phyloP scores from a whole-genome alignment of 2,113 vertebrate species.

The Mugil cephalus region DNA sequence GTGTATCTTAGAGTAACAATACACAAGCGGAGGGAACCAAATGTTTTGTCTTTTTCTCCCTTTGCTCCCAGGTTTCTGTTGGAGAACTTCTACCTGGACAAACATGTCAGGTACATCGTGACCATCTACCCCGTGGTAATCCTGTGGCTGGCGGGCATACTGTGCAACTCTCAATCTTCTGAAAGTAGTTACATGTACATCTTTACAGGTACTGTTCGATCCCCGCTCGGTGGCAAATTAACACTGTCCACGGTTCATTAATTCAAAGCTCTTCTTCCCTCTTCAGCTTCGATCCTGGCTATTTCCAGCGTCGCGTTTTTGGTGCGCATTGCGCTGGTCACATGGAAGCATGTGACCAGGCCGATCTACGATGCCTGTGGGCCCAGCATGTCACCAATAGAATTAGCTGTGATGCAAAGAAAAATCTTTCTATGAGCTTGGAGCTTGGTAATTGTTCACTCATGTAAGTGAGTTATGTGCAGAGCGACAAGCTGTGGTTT shows the following conservation, averaged over 20 bases:
- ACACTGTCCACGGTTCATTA: background rate
- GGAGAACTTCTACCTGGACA: constrained; percentile 83
- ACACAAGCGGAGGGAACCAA: background rate
- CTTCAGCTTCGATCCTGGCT: constrained; percentile 57
- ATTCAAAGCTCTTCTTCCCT: constrained; percentile 2
- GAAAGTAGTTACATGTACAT: constrained; percentile 32
- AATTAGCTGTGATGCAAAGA: constrained; percentile 68
- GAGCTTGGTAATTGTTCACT: too few species aligned
- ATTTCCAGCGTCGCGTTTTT: constrained; percentile 53
- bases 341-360: constrained; percentile 64
- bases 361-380: constrained; percentile 63
- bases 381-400: constrained; percentile 65
- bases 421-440: constrained; percentile 55
- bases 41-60: constrained; percentile 10
- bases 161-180: constrained; percentile 29
- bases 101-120: constrained; percentile 83
- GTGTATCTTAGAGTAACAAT: background rate
- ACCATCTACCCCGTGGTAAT: constrained; percentile 83
- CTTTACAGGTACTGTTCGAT: constrained; percentile 75
- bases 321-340: constrained; percentile 49
- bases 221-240: background rate
- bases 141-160: constrained; percentile 70
- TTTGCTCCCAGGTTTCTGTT: constrained; percentile 79
- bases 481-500: too few species aligned
- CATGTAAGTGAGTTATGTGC: too few species aligned